These are phyloP conservation scores for Hyla sarda DNA, from an alignment of 2,113 vertebrate genomes.

Conservation along the genomic window DNA sequence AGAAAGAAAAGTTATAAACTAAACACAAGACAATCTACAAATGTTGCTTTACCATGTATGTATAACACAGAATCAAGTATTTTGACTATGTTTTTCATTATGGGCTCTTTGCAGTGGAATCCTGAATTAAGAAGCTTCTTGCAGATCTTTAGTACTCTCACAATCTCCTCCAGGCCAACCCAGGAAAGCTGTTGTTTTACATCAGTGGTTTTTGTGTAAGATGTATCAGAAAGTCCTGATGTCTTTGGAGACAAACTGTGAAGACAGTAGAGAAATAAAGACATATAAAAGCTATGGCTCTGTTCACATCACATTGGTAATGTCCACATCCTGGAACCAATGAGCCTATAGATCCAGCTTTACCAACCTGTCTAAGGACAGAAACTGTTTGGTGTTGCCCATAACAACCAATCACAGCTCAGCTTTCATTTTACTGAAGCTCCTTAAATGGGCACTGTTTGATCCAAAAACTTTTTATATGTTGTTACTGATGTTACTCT, in stretches of 20 bases:
- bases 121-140: conserved; percentile 76
- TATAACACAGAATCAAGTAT: conserved; percentile 88
- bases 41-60: conserved; percentile 78
- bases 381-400: no score
- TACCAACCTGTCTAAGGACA: no score
- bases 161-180: conserved; percentile 75
- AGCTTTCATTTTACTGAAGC: no score
- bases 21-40: no score
- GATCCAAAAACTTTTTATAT: no score
- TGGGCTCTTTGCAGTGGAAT: conserved; percentile 64
- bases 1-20: background rate
- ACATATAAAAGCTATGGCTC: background rate
- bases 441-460: no score
- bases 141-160: conserved; percentile 78
- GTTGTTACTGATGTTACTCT: no score
- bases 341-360: background rate
- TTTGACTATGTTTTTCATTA: conserved; percentile 76
- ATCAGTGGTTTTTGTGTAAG: background rate
- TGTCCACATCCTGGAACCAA: background rate
- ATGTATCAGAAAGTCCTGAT: conserved; percentile 11
- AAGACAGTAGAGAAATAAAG: background rate
- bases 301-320: background rate
- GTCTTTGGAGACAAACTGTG: conserved; percentile 64
- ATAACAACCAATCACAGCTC: no score
- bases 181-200: conserved; percentile 69